Base-by-base conservation (phyloP, 1,140 invertebrate genomes). In the Bombus fervidus region DNA sequence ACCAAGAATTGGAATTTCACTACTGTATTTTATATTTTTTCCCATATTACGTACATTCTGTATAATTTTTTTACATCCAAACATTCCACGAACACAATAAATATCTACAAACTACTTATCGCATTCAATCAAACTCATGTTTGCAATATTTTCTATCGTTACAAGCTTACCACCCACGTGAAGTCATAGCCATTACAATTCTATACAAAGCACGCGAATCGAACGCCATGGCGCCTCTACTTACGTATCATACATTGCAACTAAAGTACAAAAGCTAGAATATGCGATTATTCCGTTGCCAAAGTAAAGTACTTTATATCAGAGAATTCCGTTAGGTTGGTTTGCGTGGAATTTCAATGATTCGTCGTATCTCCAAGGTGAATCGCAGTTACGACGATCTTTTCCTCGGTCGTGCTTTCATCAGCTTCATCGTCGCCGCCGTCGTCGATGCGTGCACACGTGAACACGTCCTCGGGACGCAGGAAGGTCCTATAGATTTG, bases 401-500 rank as follows among this genome's bases (percentile, higher is more conserved):
- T 43, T 25, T 25, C n/a, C 13, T 1, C 15, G 15, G 10, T 76
- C 22, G 62, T 39, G 43, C 12, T 18, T 43, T 47, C 39, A 31
- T 85, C 34, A 57, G 37, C 68, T 57, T 31, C 69, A 64, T 37
- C n/a, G n/a, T 68, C 31, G 59, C 13, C 8, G 59, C 34, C n/a
- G 25, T 85, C 31, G 68, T 64, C 41, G 41, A 73, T 59, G 75
- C n/a, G 37, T 39, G n/a, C 66, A 84, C 76, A 34, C 34, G 57
- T 80, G 47, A 22, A 53, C 47, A 8, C 84, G 59, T n/a, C 59
- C 59, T 53, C 28, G 59, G 59, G 28, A n/a, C 59, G 77, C 87
- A 89, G 81, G 84, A 85, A 77, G 81, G 86, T 89, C 71, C 90
- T 92, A 86, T 87, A 86, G 91, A 91, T 86, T 91, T 88, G 87